Evolutionary conservation across 2,888 invertebrate genomes (phyloP).

Genomic region (Pandemis heparana): DNA sequence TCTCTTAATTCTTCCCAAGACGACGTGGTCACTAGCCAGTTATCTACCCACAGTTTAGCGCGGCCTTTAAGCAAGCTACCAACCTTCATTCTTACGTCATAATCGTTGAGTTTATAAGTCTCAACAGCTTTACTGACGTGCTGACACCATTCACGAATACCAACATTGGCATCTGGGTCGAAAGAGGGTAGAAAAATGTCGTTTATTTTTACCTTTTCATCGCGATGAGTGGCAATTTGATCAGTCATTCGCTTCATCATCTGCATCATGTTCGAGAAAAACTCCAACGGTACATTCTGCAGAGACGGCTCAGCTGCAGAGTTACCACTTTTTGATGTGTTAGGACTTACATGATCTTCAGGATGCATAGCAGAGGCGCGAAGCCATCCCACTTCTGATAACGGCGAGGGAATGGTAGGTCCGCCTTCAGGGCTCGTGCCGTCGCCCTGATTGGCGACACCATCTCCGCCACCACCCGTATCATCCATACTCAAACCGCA

Average conservation of each 20-base stretch:
- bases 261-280: background rate
- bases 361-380: too few species aligned
- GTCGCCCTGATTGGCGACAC: too few species aligned
- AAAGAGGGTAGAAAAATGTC: constrained; percentile 5
- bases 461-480: too few species aligned
- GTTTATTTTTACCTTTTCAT: background rate
- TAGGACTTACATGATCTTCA: too few species aligned
- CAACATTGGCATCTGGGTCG: constrained; percentile 2
- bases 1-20: constrained; percentile 25
- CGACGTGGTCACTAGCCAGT: background rate
- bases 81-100: constrained; percentile 9
- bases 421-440: too few species aligned
- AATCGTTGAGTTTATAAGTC: constrained; percentile 6
- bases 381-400: background rate
- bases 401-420: too few species aligned
- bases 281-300: too few species aligned
- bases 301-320: too few species aligned
- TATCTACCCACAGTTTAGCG: constrained; percentile 9
- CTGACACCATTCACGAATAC: too few species aligned
- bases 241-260: background rate
- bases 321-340: too few species aligned
- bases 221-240: too few species aligned
- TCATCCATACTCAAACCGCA: too few species aligned
- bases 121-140: background rate
- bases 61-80: constrained; percentile 8